Base-by-base conservation (phyloP, 2,797 vertebrate genomes). In the Ceyx erithaca region DNA sequence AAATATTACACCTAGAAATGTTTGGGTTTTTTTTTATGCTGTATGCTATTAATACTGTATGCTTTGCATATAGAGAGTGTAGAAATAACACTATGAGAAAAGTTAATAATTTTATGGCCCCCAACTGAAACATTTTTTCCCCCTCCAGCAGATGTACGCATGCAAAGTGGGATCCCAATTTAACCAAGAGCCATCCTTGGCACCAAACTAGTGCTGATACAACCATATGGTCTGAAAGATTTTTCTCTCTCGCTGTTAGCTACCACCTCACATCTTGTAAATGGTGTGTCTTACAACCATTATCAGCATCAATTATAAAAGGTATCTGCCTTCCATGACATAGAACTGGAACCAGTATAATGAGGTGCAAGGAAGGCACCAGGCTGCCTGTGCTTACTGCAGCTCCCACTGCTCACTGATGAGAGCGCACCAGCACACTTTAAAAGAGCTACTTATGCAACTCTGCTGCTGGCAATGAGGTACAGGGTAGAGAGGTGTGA, bases 241-340 rank as follows among this genome's bases (percentile, higher is more conserved):
- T 86, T 55, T 70, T 86, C 64, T 82, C 76, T 89, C 61, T 70
- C 54, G 70, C 55, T 64, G 59, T 57, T 85, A 78, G 71, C 80
- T 61, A 57, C 49, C 68, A 70, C 37, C 59, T 83, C 80, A 23
- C 59, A 76, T 57, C 64, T 87, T 76, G 28, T 35, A 81, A 81
- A 72, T 2, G 8, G 51, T 0, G 0, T 31, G 8, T n/a, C 87
- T 88, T 73, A 77, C 0, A 7, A 28, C 70, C 49, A 76, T 64
- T 92, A 95, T 51, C 68, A 80, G 40, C 61, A 87, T 19, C 43
- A 58, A 85, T 80, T 75, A 90, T 43, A 87, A 92, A 64, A 90
- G 57, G 49, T 37, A 68, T 64, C 75, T 59, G 62, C 79, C 40
- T 80, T 58, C 20, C 37, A 1, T 17, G 41, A 67, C 0, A 1